Evolutionary conservation across 2,888 invertebrate species (phyloP).

Genomic region (Trissolcus japonicus): DNA sequence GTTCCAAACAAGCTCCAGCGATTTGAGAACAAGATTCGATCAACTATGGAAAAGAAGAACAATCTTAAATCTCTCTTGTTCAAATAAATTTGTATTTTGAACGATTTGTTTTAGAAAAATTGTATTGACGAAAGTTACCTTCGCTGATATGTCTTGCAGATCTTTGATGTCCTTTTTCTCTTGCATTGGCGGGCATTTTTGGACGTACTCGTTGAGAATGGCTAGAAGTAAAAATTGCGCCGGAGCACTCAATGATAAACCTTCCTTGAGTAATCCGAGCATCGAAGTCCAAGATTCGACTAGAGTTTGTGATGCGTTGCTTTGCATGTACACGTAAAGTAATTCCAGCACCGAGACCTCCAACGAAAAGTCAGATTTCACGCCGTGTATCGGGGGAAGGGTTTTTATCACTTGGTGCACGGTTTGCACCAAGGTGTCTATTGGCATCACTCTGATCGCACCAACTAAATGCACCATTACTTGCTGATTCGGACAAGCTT

Average conservation of each 20-base stretch:
- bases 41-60: slow-evolving; percentile 74
- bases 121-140: slow-evolving; percentile 72
- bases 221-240: slow-evolving; percentile 88
- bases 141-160: slow-evolving; percentile 85
- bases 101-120: not conserved
- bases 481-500: slow-evolving; percentile 83
- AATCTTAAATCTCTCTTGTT: not conserved
- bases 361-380: slow-evolving; percentile 80
- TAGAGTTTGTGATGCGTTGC: slow-evolving; percentile 83
- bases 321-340: slow-evolving; percentile 84
- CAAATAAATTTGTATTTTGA: no score
- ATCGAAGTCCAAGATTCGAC: slow-evolving; percentile 88
- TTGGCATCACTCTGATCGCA: slow-evolving; percentile 88
- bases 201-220: slow-evolving; percentile 89
- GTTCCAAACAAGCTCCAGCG: slow-evolving; percentile 92
- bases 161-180: slow-evolving; percentile 90
- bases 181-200: slow-evolving; percentile 85
- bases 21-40: slow-evolving; percentile 89
- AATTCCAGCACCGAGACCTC: slow-evolving; percentile 90
- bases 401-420: slow-evolving; percentile 89
- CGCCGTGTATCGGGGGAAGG: slow-evolving; percentile 81
- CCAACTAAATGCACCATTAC: slow-evolving; percentile 87
- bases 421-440: slow-evolving; percentile 89
- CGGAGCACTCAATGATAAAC: slow-evolving; percentile 83
- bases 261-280: slow-evolving; percentile 85